These are phyloP conservation scores for Aproaerema taeniolella DNA, from an alignment of 2,888 invertebrate genomes.

Conservation along the genomic window DNA sequence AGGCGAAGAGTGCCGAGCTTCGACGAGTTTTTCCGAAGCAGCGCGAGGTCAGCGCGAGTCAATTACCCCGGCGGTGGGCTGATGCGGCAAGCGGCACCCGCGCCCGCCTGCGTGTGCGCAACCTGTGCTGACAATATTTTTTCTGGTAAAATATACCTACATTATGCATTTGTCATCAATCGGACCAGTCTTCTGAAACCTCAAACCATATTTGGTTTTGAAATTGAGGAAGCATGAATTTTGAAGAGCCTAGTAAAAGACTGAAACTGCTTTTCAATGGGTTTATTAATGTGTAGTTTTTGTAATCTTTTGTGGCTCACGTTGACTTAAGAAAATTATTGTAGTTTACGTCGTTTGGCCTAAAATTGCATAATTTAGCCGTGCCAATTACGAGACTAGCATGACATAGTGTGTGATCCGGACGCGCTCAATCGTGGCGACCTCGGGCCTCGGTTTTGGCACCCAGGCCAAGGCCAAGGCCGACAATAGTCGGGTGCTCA, in stretches of 20 bases:
- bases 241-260: no score
- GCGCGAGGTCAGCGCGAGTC: conserved; percentile 79
- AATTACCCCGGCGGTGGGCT: conserved; percentile 76
- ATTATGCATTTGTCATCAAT: no score
- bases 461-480: conserved; percentile 73
- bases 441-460: conserved; percentile 74
- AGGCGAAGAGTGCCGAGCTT: conserved; percentile 44
- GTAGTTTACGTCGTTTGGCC: no score
- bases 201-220: no score
- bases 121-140: neutral
- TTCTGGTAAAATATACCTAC: no score
- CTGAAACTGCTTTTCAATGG: no score
- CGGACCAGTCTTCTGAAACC: no score
- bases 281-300: no score
- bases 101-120: conserved; percentile 13
- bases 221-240: no score
- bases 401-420: conserved; percentile 56
- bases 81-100: conserved; percentile 33
- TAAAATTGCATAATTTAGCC: no score
- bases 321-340: no score
- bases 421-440: conserved; percentile 66
- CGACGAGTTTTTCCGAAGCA: conserved; percentile 63
- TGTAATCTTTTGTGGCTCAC: no score
- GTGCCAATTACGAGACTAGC: conserved; percentile 20
- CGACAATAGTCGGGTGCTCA: conserved; percentile 56